Conservation (phyloP, 2,888 invertebrate species). For the Arrhopalites spinosus region DNA sequence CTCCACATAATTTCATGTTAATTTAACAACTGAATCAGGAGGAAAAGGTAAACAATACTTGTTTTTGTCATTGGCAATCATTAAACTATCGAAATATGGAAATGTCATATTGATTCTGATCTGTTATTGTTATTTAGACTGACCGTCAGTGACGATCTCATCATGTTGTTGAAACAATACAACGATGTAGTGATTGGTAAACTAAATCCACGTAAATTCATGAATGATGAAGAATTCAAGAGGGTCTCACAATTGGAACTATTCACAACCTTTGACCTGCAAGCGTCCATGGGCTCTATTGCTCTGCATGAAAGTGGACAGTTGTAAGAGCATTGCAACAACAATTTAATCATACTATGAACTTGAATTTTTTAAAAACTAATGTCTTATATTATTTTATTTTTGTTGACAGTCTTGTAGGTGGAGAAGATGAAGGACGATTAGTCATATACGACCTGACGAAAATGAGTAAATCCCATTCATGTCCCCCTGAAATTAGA, state of each 20-base stretch:
- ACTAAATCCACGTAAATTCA: constrained; percentile 9
- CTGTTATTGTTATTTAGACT: not conserved
- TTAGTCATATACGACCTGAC: constrained; percentile 35
- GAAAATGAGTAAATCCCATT: constrained; percentile 29
- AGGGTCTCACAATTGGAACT: constrained; percentile 24
- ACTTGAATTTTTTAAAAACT: too few species aligned
- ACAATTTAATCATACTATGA: not conserved
- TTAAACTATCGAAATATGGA: not conserved
- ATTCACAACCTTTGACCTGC: constrained; percentile 15
- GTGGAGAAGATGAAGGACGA: constrained; percentile 30
- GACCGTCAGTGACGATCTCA: too few species aligned
- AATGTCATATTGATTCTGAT: not conserved
- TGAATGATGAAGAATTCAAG: constrained; percentile 11
- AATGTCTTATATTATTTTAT: not conserved
- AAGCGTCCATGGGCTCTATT: constrained; percentile 10
- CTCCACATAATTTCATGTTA: too few species aligned
- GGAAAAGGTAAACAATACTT: not conserved
- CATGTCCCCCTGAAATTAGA: constrained; percentile 27
- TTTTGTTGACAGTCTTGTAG: constrained; percentile 10
- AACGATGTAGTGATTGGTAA: constrained; percentile 15
- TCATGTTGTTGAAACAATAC: constrained; percentile 19
- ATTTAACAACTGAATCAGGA: too few species aligned
- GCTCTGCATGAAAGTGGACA: constrained; percentile 31
- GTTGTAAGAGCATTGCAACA: constrained; percentile 22
- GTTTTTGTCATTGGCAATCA: not conserved